Evolutionary conservation across 2,797 vertebrate genomes (phyloP).

Genomic region (Chaunax sp.): DNA sequence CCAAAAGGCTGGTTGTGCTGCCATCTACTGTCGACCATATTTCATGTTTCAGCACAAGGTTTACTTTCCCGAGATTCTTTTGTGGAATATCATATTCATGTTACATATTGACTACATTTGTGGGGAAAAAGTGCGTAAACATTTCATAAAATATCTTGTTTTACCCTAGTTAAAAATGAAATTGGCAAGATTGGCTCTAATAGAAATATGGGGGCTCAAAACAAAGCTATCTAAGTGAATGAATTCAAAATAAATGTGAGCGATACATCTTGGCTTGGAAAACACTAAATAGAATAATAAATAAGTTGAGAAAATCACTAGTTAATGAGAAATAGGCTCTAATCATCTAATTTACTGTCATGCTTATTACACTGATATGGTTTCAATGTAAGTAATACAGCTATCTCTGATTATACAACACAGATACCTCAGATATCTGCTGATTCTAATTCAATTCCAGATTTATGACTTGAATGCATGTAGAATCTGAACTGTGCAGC

Average conservation of each 20-base stretch:
- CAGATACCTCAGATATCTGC: too few species aligned
- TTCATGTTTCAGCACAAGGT: background rate
- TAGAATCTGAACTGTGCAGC: background rate
- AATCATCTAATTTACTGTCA: too few species aligned
- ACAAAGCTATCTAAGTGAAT: too few species aligned
- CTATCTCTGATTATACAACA: too few species aligned
- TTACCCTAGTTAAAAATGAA: background rate
- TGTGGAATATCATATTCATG: background rate
- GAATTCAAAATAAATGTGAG: background rate
- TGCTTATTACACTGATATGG: background rate
- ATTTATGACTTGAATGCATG: background rate
- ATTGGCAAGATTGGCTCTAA: background rate
- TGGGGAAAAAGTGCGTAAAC: background rate
- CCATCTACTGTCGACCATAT: conserved; percentile 35
- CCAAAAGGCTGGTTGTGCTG: conserved; percentile 19
- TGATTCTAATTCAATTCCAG: background rate
- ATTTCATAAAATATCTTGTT: background rate
- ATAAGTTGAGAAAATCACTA: background rate
- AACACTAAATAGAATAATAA: background rate
- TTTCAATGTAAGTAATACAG: background rate
- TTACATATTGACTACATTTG: background rate
- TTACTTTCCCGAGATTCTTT: background rate
- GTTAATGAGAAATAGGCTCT: too few species aligned
- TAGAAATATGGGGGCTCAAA: background rate
- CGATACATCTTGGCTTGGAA: background rate